A percentile compares a stretch with the other conserved stretches of the same genome.
phyloP scores from a whole-genome alignment of 2,888 invertebrate species.

The Diadegma fenestrale region DNA sequence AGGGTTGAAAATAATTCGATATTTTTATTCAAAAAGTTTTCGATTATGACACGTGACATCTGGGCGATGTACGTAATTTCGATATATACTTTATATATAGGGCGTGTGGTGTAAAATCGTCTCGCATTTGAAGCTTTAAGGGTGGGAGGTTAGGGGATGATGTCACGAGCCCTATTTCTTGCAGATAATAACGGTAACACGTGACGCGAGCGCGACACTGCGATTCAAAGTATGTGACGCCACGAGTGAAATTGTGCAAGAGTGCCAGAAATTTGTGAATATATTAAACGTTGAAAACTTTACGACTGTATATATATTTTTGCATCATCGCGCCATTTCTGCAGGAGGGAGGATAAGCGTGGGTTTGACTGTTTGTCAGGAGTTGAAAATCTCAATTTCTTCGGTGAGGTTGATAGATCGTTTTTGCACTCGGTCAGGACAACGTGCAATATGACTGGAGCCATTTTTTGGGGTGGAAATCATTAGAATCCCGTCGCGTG shows the following conservation, averaged over 20 bases:
- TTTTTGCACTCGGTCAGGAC: conserved; percentile 27
- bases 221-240: conserved; percentile 45
- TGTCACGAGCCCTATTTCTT: conserved; percentile 62
- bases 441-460: conserved; percentile 25
- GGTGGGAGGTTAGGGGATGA: conserved; percentile 7
- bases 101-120: conserved; percentile 3
- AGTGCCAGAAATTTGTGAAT: conserved; percentile 69
- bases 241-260: conserved; percentile 53
- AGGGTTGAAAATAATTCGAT: conserved; percentile 6
- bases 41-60: conserved; percentile 33
- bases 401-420: conserved; percentile 76
- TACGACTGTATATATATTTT: conserved; percentile 11
- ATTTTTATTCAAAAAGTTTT: conserved; percentile 30
- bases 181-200: conserved; percentile 75
- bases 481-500: conserved; percentile 30
- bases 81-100: conserved; percentile 53
- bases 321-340: not conserved
- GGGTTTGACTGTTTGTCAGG: conserved; percentile 72
- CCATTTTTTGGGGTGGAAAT: conserved; percentile 26
- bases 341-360: conserved; percentile 45
- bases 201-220: conserved; percentile 68
- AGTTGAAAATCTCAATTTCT: conserved; percentile 76
- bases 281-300: conserved; percentile 69
- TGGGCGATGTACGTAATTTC: conserved; percentile 63
- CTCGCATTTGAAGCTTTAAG: conserved; percentile 22